Conservation (phyloP, 2,888 invertebrate genomes). For the Agrochola macilenta region DNA sequence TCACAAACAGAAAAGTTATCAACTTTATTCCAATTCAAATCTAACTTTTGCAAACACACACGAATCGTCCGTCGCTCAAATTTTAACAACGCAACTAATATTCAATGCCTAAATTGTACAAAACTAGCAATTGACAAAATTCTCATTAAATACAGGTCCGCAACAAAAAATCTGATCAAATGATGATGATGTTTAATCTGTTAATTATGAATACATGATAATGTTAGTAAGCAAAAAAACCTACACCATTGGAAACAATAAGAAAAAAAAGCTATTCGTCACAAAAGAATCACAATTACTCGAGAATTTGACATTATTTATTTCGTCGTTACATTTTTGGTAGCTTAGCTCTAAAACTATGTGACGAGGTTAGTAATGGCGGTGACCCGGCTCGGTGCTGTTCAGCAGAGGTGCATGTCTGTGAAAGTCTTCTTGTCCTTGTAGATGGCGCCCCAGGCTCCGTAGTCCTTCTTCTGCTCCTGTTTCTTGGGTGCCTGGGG, state of each 20-base stretch:
- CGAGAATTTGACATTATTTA: constrained; percentile 66
- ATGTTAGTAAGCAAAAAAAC: constrained; percentile 71
- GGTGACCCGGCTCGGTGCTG: constrained; percentile 74
- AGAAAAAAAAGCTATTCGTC: constrained; percentile 68
- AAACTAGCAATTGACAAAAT: constrained; percentile 23
- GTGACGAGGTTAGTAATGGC: constrained; percentile 73
- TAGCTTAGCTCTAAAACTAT: constrained; percentile 70
- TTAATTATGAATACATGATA: constrained; percentile 77
- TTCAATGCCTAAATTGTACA: constrained; percentile 17
- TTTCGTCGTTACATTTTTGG: constrained; percentile 71
- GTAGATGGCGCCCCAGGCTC: constrained; percentile 93
- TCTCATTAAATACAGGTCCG: constrained; percentile 59
- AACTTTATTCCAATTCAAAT: constrained; percentile 51
- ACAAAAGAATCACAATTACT: constrained; percentile 68
- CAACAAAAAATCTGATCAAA: constrained; percentile 75
- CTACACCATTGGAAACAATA: constrained; percentile 72
- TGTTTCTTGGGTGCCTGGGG: constrained; percentile 81
- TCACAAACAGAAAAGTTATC: constrained; percentile 38
- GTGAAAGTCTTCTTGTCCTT: constrained; percentile 94
- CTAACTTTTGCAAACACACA: constrained; percentile 25
- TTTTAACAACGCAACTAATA: constrained; percentile 24
- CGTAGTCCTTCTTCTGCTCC: constrained; percentile 88
- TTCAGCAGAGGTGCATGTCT: constrained; percentile 93
- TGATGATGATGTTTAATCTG: constrained; percentile 77
- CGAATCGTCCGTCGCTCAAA: constrained; percentile 35